Evolutionary conservation across 2,113 vertebrate species (phyloP), one percentile per base, ranked within the genome.

Genomic region (Acinonyx jubatus): DNA sequence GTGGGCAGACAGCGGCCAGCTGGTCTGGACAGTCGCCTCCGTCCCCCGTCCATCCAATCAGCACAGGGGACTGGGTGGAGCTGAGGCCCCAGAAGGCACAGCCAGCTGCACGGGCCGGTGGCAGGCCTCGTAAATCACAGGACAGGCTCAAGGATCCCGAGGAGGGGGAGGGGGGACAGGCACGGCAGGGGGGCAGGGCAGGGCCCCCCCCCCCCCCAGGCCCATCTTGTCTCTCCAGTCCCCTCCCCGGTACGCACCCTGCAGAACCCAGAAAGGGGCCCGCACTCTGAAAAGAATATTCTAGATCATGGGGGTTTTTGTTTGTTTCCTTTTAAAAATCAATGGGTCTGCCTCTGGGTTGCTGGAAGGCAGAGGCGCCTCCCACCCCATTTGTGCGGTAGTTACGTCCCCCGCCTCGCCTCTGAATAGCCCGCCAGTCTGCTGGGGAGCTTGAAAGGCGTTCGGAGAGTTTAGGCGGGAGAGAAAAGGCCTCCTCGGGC

Each of bases 401-500:
- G 36, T 48, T 33, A 41, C 76, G 69, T n/a, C 36, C 61, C 63
- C 78, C 94, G 41, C 29, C 38, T 11, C 2, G n/a, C 83, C 0
- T 31, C 7, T 89, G 97, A 97, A 93, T n/a, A 87, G 96, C 96
- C 48, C 2, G 33, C 38, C 18, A 66, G 91, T 55, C 33, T 0
- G 79, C 2, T 1, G 27, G 81, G 79, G 18, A 83, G 96, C 97
- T 89, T 97, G 96, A 96, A 97, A 96, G 94, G 96, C 92, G 3
- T 93, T 48, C 16, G 86, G 96, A 96, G 97, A 1, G 91, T 19
- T 92, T 68, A 48, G 88, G 76, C 97, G 92, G 92, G 55, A 57
- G 95, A 29, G 63, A 96, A 73, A 13, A 5, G 71, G 90, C 63
- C 96, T 84, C 89, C 2, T 9, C 55, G 0, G 0, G 88, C 55